phyloP scores from a whole-genome alignment of 2,888 invertebrate genomes.

The Nasonovia ribisnigri region DNA sequence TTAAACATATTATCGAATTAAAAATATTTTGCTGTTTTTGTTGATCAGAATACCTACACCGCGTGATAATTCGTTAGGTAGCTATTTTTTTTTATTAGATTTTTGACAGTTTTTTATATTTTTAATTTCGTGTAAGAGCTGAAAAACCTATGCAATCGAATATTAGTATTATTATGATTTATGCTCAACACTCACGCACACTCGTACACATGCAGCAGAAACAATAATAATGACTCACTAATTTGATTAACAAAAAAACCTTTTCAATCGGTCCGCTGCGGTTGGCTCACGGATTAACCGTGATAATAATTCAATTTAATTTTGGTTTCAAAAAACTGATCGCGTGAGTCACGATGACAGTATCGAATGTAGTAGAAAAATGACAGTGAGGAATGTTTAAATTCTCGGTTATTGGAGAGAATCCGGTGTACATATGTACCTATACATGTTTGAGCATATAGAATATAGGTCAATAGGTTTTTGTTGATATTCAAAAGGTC shows the following conservation, averaged over 20 bases:
- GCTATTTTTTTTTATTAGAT: neutral
- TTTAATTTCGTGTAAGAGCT: neutral
- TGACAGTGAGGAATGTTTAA: neutral
- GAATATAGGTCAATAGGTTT: neutral
- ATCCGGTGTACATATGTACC: neutral
- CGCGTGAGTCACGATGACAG: neutral
- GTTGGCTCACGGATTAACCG: neutral
- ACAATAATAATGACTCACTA: neutral
- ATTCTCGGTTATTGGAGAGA: neutral
- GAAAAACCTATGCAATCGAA: neutral
- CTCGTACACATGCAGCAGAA: neutral
- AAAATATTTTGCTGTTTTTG: neutral
- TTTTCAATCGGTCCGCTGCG: neutral
- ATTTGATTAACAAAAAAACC: constrained; percentile 17
- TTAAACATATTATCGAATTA: neutral
- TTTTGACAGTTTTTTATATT: neutral
- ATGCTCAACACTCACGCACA: neutral
- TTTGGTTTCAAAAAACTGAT: neutral
- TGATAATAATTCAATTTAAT: neutral
- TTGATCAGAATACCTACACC: neutral
- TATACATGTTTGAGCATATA: neutral
- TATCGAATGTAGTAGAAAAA: neutral
- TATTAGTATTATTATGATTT: neutral
- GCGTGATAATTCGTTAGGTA: neutral
- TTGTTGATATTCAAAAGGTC: neutral